Evolutionary conservation across 2,113 vertebrate species (phyloP), one percentile per base, ranked within the genome.

Genomic region (Otis tarda): DNA sequence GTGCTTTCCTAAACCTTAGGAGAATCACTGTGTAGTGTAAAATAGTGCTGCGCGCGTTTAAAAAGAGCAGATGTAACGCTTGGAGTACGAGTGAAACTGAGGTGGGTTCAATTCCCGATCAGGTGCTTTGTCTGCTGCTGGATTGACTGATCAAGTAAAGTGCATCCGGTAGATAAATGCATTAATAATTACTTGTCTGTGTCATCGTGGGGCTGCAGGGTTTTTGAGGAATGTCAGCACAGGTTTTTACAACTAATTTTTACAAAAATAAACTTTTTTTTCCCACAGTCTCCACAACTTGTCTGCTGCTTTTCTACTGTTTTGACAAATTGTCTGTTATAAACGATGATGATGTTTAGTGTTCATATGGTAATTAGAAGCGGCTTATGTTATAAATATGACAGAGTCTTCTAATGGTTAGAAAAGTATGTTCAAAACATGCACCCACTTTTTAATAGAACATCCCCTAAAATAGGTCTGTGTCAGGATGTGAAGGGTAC

Each of bases 251-350:
- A 37, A 59, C 50, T 74, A 53, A 74, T 89, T 95, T 92, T 78
- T 88, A 83, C 28, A 75, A 77, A 92, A 92, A 92, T 86, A 96
- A 88, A 92, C 82, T 87, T 79, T 63, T 77, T 37, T 37, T 43
- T 43, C 30, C 10, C 41, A 73, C 64, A 18, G 53, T 78, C 85
- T 93, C 80, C 64, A 47, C 7, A 73, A 81, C 68, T 94, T 70
- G 50, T 77, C 88, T 89, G 79, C 91, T 95, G 9, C 76, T 91
- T 49, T 91, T 71, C 84, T 69, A 18, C 50, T 96, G 95, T 96
- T 95, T 93, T 97, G 96, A 97, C 95, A 96, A 96, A 94, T 82
- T 95, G 95, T 80, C 88, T 92, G 45, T 92, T 94, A 89, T 73
- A 95, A 95, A 87, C 68, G 89, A 71, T 85, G 90, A 79, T 88